Evolutionary conservation across 2,797 vertebrate genomes (phyloP), one percentile per base, ranked within the genome.

Genomic region (Melanotaenia nigrans): DNA sequence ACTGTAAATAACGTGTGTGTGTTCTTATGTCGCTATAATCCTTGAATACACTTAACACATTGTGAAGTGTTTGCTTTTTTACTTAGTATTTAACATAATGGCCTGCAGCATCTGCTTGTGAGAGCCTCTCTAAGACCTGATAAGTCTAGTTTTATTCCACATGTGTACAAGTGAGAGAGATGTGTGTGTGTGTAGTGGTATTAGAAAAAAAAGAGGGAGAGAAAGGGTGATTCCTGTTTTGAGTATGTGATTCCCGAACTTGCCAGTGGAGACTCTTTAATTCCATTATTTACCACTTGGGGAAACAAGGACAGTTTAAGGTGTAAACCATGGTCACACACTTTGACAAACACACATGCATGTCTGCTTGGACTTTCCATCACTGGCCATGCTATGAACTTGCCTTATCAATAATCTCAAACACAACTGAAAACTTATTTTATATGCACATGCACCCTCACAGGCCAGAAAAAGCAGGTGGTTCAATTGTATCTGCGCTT

Each of bases 41-140:
- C 77, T 67, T 56, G 24, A 18, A 18, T 75, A 69, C 59, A 75
- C 28, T 77, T 1, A 59, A 66, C 32, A 76, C 61, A 77, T 24
- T 70, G 56, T 75, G 35, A 73, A 77, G 57, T 70, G 66, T 82
- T 85, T 67, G 60, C 12, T 1, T 74, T 82, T 85, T 81, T 73
- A 68, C 54, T 73, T 49, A 69, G 61, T 68, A 57, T 81, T 83
- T 58, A 71, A 71, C 59, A 61, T 65, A 61, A 73, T 57, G 68
- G 56, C 77, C 57, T 77, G 77, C 56, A 73, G 76, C 62, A 49
- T 65, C 58, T 65, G 20, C 14, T 1, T 82, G 71, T 73, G 32
- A 74, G 54, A 84, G 55, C 54, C 53, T 82, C 57, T 70, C 20
- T 1, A 22, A 65, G 73, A 71, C 56, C 74, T 60, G 57, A 73